These are phyloP conservation scores for Butorides virescens DNA, from an alignment of 2,113 vertebrate genomes.

Conservation along the genomic window DNA sequence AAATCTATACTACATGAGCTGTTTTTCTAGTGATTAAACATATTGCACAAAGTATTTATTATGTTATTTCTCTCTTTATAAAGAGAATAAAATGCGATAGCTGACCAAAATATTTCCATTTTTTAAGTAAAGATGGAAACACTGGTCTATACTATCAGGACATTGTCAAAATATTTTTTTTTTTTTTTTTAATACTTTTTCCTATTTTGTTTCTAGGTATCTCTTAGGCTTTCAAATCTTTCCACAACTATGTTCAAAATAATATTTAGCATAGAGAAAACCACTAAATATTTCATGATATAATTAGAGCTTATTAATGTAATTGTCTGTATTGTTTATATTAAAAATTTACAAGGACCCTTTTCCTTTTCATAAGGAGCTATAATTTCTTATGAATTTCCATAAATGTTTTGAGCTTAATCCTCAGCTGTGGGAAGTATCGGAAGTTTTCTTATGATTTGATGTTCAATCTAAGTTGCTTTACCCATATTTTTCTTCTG, in stretches of 20 bases:
- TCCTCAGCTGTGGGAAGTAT: not conserved
- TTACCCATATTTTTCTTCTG: not conserved
- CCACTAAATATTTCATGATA: conserved; percentile 44
- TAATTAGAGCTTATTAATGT: conserved; percentile 55
- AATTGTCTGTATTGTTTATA: conserved; percentile 23
- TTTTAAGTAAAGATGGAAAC: not conserved
- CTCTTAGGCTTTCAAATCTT: not conserved
- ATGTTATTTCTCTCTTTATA: not conserved
- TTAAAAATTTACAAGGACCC: conserved; percentile 24
- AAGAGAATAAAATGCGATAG: not conserved
- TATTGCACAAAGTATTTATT: not conserved
- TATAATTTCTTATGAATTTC: not conserved
- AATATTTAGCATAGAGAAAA: conserved; percentile 19
- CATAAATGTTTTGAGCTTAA: not conserved
- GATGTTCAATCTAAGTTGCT: not conserved
- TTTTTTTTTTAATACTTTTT: not conserved
- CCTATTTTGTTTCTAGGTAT: not conserved
- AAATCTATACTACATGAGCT: not conserved
- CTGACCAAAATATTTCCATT: not conserved
- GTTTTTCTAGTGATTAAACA: not conserved
- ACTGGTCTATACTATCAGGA: not conserved
- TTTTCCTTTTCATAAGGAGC: not conserved
- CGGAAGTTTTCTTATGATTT: not conserved
- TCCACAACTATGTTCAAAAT: not conserved
- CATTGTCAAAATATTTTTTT: not conserved